phyloP scores from a whole-genome alignment of 35 echinoderm and acorn worm species.

The Amphiura filiformis region DNA sequence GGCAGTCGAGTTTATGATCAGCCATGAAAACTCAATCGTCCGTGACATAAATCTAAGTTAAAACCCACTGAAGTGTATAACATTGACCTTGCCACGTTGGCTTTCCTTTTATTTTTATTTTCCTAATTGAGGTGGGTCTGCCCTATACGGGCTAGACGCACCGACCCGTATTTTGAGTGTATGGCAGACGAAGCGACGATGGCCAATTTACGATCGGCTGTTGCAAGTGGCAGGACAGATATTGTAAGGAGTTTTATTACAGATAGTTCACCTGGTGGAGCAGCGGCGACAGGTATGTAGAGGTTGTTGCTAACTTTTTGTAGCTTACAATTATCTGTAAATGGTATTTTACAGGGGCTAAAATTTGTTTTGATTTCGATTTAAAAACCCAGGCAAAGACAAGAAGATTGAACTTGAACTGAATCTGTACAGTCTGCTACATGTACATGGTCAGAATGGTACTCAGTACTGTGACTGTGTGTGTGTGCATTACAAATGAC shows the following conservation, averaged over 20 bases:
- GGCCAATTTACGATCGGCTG: slow-evolving; percentile 26
- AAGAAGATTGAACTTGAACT: too few relatives aligned
- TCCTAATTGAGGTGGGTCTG: background rate
- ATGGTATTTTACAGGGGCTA: too few relatives aligned
- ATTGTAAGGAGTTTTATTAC: slow-evolving; percentile 13
- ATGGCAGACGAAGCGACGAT: background rate
- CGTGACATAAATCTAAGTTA: background rate
- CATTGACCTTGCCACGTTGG: background rate
- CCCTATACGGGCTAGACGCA: background rate
- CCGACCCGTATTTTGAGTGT: background rate
- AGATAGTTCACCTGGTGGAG: background rate
- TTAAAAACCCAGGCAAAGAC: too few relatives aligned
- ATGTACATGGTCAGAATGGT: too few relatives aligned
- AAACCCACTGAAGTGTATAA: background rate
- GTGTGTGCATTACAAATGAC: too few relatives aligned
- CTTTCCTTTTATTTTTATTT: background rate
- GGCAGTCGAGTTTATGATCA: background rate
- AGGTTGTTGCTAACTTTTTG: too few relatives aligned
- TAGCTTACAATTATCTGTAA: too few relatives aligned
- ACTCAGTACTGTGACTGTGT: too few relatives aligned
- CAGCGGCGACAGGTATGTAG: too few relatives aligned
- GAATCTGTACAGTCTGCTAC: too few relatives aligned
- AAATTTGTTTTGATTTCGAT: too few relatives aligned
- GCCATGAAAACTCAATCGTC: background rate
- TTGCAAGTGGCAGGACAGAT: slow-evolving; percentile 33